Evolutionary conservation across 2,888 invertebrate species (phyloP), one percentile per base, ranked within the genome.

Genomic region (Eupithecia subfuscata): DNA sequence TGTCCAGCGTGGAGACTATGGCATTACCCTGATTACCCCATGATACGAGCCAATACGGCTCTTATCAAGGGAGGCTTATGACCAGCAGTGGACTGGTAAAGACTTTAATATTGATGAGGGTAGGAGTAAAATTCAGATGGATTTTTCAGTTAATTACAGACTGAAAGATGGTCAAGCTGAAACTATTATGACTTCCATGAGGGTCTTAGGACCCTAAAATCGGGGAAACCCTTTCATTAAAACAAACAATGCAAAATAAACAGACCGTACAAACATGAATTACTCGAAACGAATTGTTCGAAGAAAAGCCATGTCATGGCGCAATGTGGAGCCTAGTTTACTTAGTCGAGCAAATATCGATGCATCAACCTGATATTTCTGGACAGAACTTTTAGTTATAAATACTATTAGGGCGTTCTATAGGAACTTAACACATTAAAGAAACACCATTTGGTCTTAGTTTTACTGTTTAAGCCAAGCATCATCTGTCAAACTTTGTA

Each of bases 281-380:
- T 69, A 73, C 74, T 73, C 52, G 25, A 74, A 71, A 78, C 71
- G 76, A 77, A 82, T 77, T 81, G 80, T 86, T 84, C 81, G 76
- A 81, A 76, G 82, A 82, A 84, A 83, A 77, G 79, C 83, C 78
- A 80, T 77, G 81, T 75, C 74, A 56, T 64, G 79, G 75, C 80
- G 80, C 84, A 82, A 84, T 86, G 85, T 85, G 37, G 40, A 81
- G 80, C 82, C 80, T 74, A 80, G 86, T 89, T 89, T 90, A 81
- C 84, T 87, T 83, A 84, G 82, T 82, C 80, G 87, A 84, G 84
- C 86, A 89, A 89, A 90, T 83, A 89, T 69, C 79, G 78, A 80
- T 76, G 81, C 69, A 80, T 75, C 70, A 18, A 70, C 69, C 72
- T 69, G 37, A 40, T 65, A 34, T 67, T 67, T n/a, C 30, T 40